Evolutionary conservation across 92 coral and sea anemone species (phyloP).

Genomic region (Umimayanthus chanpuru): DNA sequence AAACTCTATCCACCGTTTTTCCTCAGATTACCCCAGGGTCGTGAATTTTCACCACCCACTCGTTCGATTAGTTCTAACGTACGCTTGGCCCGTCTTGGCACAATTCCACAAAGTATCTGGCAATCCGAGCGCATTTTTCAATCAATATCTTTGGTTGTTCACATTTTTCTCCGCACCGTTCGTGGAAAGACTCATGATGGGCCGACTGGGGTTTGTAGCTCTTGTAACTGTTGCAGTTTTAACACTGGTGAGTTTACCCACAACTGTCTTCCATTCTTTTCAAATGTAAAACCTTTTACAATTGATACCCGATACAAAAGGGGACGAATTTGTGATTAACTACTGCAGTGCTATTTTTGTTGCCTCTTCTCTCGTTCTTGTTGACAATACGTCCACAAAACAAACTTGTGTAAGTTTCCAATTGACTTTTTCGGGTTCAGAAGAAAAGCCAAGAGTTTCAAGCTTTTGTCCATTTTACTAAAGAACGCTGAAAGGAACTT

Average conservation of each 20-base stretch:
- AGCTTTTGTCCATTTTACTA: not conserved
- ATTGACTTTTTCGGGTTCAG: not conserved
- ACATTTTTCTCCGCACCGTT: not conserved
- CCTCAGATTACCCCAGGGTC: not conserved
- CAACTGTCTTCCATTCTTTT: not conserved
- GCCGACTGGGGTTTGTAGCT: not conserved
- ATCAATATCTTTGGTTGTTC: not conserved
- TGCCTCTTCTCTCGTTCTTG: not conserved
- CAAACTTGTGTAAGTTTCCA: not conserved
- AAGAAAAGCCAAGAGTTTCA: not conserved
- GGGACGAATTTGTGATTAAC: not conserved
- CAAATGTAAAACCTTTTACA: not conserved
- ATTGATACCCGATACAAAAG: not conserved
- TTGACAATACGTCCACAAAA: not conserved
- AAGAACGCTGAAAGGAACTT: not conserved
- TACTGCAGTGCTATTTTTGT: not conserved
- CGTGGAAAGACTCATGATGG: not conserved
- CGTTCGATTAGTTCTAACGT: not conserved
- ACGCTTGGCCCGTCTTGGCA: not conserved
- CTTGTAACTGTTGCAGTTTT: slow-evolving; percentile 10
- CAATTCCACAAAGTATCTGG: slow-evolving; percentile 17
- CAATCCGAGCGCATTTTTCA: not conserved
- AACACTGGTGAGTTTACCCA: not conserved
- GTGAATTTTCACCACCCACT: not conserved
- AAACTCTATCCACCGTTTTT: not conserved